phyloP scores from a whole-genome alignment of 1,140 invertebrate genomes.

The Gonatopus flavifemur region DNA sequence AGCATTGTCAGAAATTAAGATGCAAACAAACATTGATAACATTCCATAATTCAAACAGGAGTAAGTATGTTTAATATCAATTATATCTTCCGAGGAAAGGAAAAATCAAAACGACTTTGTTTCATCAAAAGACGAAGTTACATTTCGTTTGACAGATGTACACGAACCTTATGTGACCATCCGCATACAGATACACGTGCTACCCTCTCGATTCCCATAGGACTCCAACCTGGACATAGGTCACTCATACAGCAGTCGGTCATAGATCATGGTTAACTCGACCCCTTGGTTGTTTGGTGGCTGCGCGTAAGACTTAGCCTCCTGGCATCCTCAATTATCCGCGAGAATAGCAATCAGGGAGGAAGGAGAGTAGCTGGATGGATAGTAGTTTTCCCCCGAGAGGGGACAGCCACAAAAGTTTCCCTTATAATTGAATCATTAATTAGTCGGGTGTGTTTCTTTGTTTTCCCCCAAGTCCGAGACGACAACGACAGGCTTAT shows the following conservation, averaged over 20 bases:
- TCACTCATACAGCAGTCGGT: constrained; percentile 44
- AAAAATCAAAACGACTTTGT: too few species aligned
- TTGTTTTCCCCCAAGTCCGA: too few species aligned
- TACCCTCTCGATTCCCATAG: constrained; percentile 35
- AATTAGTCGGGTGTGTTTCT: constrained; percentile 36
- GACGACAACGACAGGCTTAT: too few species aligned
- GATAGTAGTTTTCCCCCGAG: constrained; percentile 6
- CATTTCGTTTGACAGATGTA: too few species aligned
- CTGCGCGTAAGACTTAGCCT: constrained; percentile 39
- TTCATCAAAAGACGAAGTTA: too few species aligned
- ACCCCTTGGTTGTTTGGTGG: constrained; percentile 20
- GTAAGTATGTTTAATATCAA: too few species aligned
- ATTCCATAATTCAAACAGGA: too few species aligned
- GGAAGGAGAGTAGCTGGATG: constrained; percentile 5
- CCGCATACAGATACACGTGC: constrained; percentile 12
- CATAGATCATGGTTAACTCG: constrained; percentile 48
- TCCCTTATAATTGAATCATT: constrained; percentile 51
- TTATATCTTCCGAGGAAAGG: too few species aligned
- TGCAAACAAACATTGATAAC: too few species aligned
- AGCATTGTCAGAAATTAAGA: too few species aligned
- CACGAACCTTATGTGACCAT: too few species aligned
- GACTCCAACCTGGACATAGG: constrained; percentile 35
- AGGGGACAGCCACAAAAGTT: constrained; percentile 35
- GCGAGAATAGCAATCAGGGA: constrained; percentile 18
- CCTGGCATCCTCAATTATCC: constrained; percentile 48